These are phyloP conservation scores for Rhingia rostrata DNA, from an alignment of 2,888 invertebrate genomes.

Conservation along the genomic window DNA sequence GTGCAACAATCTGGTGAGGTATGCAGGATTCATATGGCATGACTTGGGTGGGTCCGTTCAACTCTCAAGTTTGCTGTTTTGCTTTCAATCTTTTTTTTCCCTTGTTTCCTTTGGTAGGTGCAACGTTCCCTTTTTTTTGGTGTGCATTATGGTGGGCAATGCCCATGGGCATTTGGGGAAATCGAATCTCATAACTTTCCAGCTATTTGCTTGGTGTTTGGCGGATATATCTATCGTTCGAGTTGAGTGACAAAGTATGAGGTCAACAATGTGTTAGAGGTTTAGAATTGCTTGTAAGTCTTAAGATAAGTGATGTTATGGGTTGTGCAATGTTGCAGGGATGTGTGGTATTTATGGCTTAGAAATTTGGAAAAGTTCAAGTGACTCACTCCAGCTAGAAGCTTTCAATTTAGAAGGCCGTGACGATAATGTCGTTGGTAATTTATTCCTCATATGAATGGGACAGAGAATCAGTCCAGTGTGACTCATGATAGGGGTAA, in stretches of 20 bases:
- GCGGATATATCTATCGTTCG: constrained; percentile 51
- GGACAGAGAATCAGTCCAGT: too few relatives aligned
- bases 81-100: constrained; percentile 13
- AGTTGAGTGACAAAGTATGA: constrained; percentile 58
- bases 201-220: constrained; percentile 44
- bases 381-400: too few relatives aligned
- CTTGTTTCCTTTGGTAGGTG: constrained; percentile 19
- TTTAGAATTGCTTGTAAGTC: constrained; percentile 45
- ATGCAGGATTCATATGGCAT: constrained; percentile 63
- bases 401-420: too few relatives aligned
- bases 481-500: too few relatives aligned
- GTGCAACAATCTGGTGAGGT: constrained; percentile 60
- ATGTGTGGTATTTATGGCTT: neutral
- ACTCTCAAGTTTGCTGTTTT: constrained; percentile 33
- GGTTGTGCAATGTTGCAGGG: neutral
- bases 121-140: constrained; percentile 45
- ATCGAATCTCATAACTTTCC: constrained; percentile 62
- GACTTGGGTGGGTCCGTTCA: constrained; percentile 71
- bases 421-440: too few relatives aligned
- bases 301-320: constrained; percentile 27
- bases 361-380: too few relatives aligned
- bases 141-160: neutral
- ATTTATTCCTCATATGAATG: too few relatives aligned
- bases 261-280: constrained; percentile 42
- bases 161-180: constrained; percentile 22